A percentile compares a stretch with the other conserved stretches of the same genome.
phyloP scores from a whole-genome alignment of 2,113 vertebrate species.

The Triplophysa siluroides region DNA sequence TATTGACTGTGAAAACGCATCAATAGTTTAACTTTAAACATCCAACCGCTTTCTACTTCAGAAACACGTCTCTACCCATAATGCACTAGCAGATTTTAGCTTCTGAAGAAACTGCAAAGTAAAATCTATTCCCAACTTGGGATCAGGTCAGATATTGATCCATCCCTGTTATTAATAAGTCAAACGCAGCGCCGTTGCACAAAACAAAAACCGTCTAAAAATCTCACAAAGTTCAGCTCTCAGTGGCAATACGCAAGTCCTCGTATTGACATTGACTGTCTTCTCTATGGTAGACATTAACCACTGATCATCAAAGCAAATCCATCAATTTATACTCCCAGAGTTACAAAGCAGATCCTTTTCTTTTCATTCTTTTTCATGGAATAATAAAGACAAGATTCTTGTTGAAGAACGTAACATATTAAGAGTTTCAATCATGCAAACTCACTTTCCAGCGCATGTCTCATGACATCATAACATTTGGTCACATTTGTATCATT shows the following conservation, averaged over 20 bases:
- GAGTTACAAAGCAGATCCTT: neutral
- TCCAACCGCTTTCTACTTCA: neutral
- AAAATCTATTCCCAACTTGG: conserved; percentile 4
- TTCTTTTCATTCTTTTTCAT: neutral
- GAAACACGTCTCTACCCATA: neutral
- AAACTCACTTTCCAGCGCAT: too few relatives aligned
- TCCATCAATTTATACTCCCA: neutral
- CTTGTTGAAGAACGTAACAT: neutral
- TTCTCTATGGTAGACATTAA: neutral
- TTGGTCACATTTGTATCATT: too few relatives aligned
- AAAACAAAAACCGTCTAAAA: conserved; percentile 55
- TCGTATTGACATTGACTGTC: neutral
- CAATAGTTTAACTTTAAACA: conserved; percentile 26
- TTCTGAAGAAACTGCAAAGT: neutral
- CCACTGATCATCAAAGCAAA: neutral
- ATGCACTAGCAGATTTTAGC: neutral
- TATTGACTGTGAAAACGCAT: conserved; percentile 13
- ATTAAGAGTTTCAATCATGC: too few relatives aligned
- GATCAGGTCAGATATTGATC: conserved; percentile 21
- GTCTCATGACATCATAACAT: too few relatives aligned
- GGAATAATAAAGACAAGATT: neutral
- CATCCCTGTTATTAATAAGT: conserved; percentile 27
- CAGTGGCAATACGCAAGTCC: neutral
- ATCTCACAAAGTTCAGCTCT: conserved; percentile 32
- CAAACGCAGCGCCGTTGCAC: neutral